phyloP scores from a whole-genome alignment of 2,113 vertebrate genomes.

The Nycticebus coucang region DNA sequence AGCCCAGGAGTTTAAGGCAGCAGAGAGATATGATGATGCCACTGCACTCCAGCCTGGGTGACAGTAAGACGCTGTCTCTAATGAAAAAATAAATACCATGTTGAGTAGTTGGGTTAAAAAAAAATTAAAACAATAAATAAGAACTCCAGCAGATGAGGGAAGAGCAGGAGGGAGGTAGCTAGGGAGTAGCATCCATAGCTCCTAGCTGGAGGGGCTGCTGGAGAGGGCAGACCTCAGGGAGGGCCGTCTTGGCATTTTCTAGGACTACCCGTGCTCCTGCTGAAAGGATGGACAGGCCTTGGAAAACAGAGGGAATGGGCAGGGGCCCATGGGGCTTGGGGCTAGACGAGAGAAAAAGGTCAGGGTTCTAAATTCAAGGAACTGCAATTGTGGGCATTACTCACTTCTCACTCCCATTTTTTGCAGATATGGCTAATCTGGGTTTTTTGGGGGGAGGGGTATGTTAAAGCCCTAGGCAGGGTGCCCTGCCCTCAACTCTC shows the following conservation, averaged over 20 bases:
- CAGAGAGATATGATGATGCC: no score
- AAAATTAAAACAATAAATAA: no score
- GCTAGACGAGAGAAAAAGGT: no score
- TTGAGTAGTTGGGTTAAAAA: no score
- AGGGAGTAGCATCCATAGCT: not conserved
- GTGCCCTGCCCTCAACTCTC: not conserved
- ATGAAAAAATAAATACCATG: no score
- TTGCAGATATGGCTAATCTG: constrained; percentile 87
- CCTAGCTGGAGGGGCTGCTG: not conserved
- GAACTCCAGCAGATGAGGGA: no score
- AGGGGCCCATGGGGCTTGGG: no score
- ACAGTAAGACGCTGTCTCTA: no score
- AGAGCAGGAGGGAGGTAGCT: not conserved
- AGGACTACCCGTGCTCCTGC: not conserved
- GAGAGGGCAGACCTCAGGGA: not conserved
- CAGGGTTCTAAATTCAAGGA: no score
- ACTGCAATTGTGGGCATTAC: not conserved
- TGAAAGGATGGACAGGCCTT: not conserved
- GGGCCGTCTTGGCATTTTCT: not conserved
- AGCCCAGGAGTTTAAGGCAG: no score
- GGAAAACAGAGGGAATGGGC: not conserved
- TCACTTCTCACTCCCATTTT: not conserved
- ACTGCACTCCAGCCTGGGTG: no score
- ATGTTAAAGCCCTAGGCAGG: not conserved
- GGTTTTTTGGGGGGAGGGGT: constrained; percentile 75